Evolutionary conservation across 2,113 vertebrate genomes (phyloP), one percentile per base, ranked within the genome.

Genomic region (Telmatochromis sp.): DNA sequence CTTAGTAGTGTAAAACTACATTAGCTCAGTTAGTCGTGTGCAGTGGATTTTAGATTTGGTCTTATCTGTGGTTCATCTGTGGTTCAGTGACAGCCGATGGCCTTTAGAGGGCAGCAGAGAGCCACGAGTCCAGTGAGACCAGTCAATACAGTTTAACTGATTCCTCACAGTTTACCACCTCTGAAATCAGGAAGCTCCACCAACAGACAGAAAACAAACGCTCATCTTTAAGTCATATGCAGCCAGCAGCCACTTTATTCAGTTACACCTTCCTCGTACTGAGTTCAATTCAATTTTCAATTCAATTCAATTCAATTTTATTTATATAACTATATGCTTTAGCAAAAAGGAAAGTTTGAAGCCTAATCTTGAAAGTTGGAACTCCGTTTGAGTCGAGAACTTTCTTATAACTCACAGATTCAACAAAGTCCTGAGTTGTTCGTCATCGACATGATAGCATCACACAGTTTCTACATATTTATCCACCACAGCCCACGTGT

Each of bases 121-220:
- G 40, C 21, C 40, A 0, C 0, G 63, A 35, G 31, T 35, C 58
- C 15, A 1, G 9, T 19, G 9, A 63, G 12, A 33, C 9, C 0
- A 33, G 2, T 60, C 4, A 6, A 2, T 9, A 63, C 51, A 21
- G 51, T 54, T 54, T 53, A 2, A 0, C 0, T 54, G 54, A 14
- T 8, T 57, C 23, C 54, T 57, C 13, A 26, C 54, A 28, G 55
- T 14, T 57, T 57, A 57, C 1, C 26, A 17, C 5, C 9, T 17
- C 26, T 31, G 13, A 40, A 13, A 8, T 37, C 63, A 40, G 63
- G 19, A 68, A 5, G 0, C 60, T 12, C 3, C 31, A 65, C 19
- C 11, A 13, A 13, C 63, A 68, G 33, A 7, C 60, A 40, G 63
- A 40, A 40, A 68, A 68, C 33, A 37, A n/a, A 19, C 1, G 1